Evolutionary conservation across 2,113 vertebrate genomes (phyloP), one percentile per base, ranked within the genome.

Genomic region (Megalops atlanticus): DNA sequence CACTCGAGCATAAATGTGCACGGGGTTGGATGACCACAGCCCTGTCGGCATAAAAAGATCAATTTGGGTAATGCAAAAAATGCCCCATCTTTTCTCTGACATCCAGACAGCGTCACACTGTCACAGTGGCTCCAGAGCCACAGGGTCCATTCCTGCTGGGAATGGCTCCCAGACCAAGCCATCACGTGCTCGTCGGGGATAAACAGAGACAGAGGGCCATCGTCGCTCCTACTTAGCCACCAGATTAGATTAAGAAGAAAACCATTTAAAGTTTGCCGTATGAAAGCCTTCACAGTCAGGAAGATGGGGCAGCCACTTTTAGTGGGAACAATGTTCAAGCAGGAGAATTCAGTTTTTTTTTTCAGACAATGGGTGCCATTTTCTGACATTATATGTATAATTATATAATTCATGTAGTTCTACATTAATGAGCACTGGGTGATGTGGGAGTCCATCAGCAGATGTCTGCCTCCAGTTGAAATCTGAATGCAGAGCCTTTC

Each of bases 191-290:
- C 7, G 52, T 12, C 24, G 58, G 58, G 18, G 31, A 64, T 69
- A 68, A 69, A 79, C 58, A 43, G 54, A 76, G 45, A 39, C 52
- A 31, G 24, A 8, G 36, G n/a, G 15, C 77, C 16, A 43, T n/a
- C 39, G 43, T 39, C 14, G 54, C 76, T 84, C 78, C 78, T 33
- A 41, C 68, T 76, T 38, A 58, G 54, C 79, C 79, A 81, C 75
- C 45, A 74, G 68, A 74, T 85, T 64, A 81, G 74, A 84, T 80
- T 81, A 84, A 74, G 40, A 38, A 31, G 27, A 76, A 71, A 49
- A 71, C 78, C 82, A 82, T 82, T 85, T 76, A 83, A 74, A 35
- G 79, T 38, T 77, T 75, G 81, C 38, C 76, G 45, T 64, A 75
- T n/a, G 74, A 71, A 81, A 54, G 74, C 18, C 47, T 74, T 16